Evolutionary conservation across 2,888 invertebrate genomes (phyloP).

Genomic region (Rhodophaea formosa): DNA sequence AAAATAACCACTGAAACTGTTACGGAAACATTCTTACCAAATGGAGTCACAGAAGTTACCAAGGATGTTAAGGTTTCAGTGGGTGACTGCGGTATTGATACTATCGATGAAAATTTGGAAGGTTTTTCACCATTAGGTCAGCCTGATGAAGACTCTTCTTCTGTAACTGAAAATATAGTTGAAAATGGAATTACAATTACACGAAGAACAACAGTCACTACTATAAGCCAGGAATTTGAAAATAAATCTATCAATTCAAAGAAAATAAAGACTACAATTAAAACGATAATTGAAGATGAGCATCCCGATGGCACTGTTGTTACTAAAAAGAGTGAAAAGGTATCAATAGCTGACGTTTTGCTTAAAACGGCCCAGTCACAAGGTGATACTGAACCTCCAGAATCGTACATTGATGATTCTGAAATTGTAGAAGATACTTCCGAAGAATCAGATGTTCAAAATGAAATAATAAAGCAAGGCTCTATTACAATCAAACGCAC

Average conservation of each 20-base stretch:
- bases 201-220: conserved; percentile 62
- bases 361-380: conserved; percentile 39
- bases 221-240: conserved; percentile 60
- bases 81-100: conserved; percentile 55
- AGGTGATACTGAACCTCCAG: conserved; percentile 40
- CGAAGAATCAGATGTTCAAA: conserved; percentile 65
- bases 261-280: conserved; percentile 64
- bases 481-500: conserved; percentile 59
- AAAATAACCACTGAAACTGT: conserved; percentile 62
- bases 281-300: conserved; percentile 62
- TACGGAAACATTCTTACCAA: conserved; percentile 58
- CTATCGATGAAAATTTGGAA: conserved; percentile 55
- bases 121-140: conserved; percentile 51
- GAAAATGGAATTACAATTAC: conserved; percentile 55
- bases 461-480: conserved; percentile 61
- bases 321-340: conserved; percentile 67
- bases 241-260: conserved; percentile 44
- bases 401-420: conserved; percentile 50
- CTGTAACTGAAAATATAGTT: conserved; percentile 42
- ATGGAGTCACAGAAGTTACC: conserved; percentile 62
- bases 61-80: conserved; percentile 69
- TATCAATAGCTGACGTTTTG: conserved; percentile 63
- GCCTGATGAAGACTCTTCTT: conserved; percentile 49
- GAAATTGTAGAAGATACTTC: conserved; percentile 67
- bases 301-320: conserved; percentile 66